A percentile compares a stretch with the other conserved stretches of the same genome.
These are phyloP conservation scores for Drosophila serrata DNA, from an alignment of 1,140 invertebrate species.

Conservation along the genomic window DNA sequence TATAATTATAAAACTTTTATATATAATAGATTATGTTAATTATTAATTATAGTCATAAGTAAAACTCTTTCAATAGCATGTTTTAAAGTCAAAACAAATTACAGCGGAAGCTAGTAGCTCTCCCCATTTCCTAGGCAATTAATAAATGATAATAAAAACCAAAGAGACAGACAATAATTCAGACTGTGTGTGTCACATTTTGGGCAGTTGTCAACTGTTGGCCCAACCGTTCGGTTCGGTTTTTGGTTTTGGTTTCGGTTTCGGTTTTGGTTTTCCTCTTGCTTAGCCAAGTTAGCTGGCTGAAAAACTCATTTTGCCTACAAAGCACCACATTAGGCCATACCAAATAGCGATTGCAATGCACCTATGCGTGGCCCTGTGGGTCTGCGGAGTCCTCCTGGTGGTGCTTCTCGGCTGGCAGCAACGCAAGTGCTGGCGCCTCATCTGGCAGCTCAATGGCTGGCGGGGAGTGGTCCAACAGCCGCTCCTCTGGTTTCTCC, in stretches of 20 bases:
- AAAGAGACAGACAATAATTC: conserved; percentile 9
- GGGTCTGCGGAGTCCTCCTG: conserved; percentile 66
- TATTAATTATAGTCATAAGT: no score
- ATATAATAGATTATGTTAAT: no score
- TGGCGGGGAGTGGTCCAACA: conserved; percentile 78
- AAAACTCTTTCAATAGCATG: background rate
- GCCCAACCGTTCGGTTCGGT: conserved; percentile 32
- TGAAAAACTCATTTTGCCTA: conserved; percentile 41
- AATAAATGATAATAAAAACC: conserved; percentile 40
- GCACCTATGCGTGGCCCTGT: conserved; percentile 64
- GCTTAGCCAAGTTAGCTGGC: background rate
- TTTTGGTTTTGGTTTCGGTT: background rate
- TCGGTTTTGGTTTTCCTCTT: background rate
- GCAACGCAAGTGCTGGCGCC: conserved; percentile 79
- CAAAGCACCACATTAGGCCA: conserved; percentile 66
- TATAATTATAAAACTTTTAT: no score
- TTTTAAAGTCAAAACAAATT: conserved; percentile 1
- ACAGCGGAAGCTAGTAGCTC: background rate
- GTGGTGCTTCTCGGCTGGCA: conserved; percentile 65
- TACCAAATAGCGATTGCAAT: conserved; percentile 19
- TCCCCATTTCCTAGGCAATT: conserved; percentile 21
- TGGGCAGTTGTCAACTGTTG: conserved; percentile 34
- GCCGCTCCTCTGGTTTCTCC: conserved; percentile 72
- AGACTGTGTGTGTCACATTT: conserved; percentile 15
- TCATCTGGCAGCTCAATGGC: conserved; percentile 81